Conservation (phyloP, 2,797 vertebrate genomes). For the Geotrypetes seraphini region DNA sequence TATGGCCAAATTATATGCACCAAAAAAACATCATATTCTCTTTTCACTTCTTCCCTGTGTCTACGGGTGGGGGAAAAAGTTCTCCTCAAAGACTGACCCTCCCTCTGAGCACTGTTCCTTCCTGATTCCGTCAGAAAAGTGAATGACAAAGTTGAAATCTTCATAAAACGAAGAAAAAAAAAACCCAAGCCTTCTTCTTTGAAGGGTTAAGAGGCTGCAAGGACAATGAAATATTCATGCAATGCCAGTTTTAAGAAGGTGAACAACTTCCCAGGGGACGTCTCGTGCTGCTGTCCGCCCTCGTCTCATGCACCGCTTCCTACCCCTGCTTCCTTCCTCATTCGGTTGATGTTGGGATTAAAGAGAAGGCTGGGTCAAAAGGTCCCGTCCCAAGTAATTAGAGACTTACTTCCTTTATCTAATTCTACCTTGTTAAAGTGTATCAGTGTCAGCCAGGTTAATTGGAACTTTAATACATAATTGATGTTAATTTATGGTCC, state of each 20-base stretch:
- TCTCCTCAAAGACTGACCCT: too few species aligned
- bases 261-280: slow-evolving; percentile 23
- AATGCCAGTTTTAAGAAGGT: slow-evolving; percentile 22
- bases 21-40: too few species aligned
- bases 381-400: slow-evolving; percentile 69
- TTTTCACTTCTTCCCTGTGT: too few species aligned
- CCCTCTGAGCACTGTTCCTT: too few species aligned
- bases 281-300: slow-evolving; percentile 26
- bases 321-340: slow-evolving; percentile 52
- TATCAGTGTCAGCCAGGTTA: slow-evolving; percentile 73
- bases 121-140: too few species aligned
- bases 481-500: slow-evolving; percentile 74
- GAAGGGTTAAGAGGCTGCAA: slow-evolving; percentile 24
- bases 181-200: slow-evolving; percentile 20
- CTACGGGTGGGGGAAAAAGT: too few species aligned
- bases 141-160: too few species aligned
- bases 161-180: too few species aligned
- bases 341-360: slow-evolving; percentile 55
- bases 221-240: slow-evolving; percentile 34
- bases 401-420: slow-evolving; percentile 70
- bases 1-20: too few species aligned
- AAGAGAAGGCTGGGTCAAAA: slow-evolving; percentile 63
- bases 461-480: slow-evolving; percentile 75
- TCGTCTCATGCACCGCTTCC: slow-evolving; percentile 31
- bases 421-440: slow-evolving; percentile 67